phyloP scores from a whole-genome alignment of 2,797 vertebrate genomes.

The Numenius phaeopus region DNA sequence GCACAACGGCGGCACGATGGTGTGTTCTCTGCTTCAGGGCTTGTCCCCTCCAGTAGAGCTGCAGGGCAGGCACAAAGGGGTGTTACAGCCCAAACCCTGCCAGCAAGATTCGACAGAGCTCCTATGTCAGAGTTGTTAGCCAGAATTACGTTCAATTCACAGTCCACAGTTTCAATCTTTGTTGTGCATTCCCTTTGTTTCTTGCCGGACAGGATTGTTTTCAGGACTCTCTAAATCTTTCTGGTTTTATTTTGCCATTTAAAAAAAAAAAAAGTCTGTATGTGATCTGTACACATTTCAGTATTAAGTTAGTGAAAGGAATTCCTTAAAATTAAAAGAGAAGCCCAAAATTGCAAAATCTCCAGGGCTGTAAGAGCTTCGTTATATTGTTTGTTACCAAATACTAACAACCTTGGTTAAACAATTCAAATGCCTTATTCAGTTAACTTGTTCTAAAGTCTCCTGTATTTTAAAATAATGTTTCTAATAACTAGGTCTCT shows the following conservation, averaged over 20 bases:
- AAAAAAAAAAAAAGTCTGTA: not conserved
- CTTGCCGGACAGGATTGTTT: not conserved
- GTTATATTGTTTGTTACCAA: not conserved
- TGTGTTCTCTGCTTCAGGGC: not conserved
- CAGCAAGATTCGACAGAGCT: not conserved
- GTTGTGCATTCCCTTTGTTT: not conserved
- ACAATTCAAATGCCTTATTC: not conserved
- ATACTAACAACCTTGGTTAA: not conserved
- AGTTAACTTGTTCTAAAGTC: not conserved
- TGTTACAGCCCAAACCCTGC: not conserved
- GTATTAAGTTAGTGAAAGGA: not conserved
- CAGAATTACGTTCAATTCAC: not conserved
- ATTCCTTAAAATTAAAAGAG: not conserved
- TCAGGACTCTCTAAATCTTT: not conserved
- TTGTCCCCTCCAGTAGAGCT: not conserved
- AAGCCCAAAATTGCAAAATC: not conserved
- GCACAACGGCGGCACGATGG: accelerated
- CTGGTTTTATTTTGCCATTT: not conserved
- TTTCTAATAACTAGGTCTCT: not conserved
- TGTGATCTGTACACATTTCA: not conserved
- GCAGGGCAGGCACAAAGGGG: not conserved
- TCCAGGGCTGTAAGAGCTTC: not conserved
- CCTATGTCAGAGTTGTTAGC: not conserved
- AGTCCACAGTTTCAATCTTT: not conserved
- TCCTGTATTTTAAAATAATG: not conserved